Conservation (phyloP, 1,140 invertebrate species). For the Colletes gigas region DNA sequence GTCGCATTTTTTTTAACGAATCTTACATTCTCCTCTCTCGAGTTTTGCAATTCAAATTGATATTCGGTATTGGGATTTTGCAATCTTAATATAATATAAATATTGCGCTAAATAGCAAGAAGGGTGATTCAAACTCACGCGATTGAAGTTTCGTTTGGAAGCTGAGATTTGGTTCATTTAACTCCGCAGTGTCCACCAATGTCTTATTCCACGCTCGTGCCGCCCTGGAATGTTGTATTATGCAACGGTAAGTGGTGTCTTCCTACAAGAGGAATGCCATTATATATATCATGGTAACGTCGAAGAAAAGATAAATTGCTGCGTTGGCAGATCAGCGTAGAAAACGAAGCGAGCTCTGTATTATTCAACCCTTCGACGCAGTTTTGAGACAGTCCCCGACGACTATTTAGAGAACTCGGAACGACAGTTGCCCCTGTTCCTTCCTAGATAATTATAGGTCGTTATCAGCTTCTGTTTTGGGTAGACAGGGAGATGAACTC, state of each 20-base stretch:
- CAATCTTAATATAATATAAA: too few species aligned
- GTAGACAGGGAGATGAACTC: conserved; percentile 52
- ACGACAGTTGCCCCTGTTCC: not conserved
- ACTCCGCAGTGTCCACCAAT: not conserved
- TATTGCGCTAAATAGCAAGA: too few species aligned
- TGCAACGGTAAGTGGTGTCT: conserved; percentile 20
- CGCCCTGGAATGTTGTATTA: not conserved
- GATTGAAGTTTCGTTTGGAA: not conserved
- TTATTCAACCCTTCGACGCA: conserved; percentile 14
- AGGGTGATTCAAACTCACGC: not conserved
- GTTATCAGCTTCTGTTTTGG: conserved; percentile 50
- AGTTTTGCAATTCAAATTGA: too few species aligned
- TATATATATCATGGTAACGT: conserved; percentile 16
- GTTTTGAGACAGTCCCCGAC: not conserved
- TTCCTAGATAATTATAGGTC: conserved; percentile 62
- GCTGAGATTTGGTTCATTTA: not conserved
- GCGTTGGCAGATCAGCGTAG: not conserved
- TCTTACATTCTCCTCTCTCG: too few species aligned
- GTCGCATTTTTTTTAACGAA: too few species aligned
- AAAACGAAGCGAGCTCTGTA: not conserved
- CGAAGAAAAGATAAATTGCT: conserved; percentile 7
- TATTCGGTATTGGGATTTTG: too few species aligned
- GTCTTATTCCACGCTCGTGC: conserved; percentile 12
- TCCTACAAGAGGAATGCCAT: conserved; percentile 21
- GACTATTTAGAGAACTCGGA: conserved; percentile 42